Base-by-base conservation (phyloP, 2,888 invertebrate genomes). In the Apotomis turbidana region DNA sequence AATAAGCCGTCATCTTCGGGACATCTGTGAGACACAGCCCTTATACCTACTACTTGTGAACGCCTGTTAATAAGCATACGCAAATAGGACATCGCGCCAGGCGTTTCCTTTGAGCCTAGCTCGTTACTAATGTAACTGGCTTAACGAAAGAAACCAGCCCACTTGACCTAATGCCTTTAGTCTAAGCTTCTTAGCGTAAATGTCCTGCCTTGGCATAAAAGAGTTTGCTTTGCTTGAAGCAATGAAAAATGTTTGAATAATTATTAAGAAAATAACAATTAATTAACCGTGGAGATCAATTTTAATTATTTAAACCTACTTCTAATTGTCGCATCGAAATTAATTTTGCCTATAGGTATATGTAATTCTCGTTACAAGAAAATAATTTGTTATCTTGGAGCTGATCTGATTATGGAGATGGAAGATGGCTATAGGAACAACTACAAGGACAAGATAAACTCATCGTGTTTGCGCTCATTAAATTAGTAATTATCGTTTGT, bases 121-220 rank as follows among this genome's bases (percentile, higher is more conserved):
- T 70, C 76, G 82, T 85, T 84, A 86, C 81, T 84, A 86, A 86
- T 86, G 84, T 87, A 88, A 87, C 84, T 83, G 81, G 87, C 87
- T 90, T 90, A 89, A 77, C 77, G 77, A 75, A 73, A 74, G 90
- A 89, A 90, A 85, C 89, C 91, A 71, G 74, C 13, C 85, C 88
- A 90, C 91, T 91, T 91, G 90, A 89, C 90, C 89, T 82, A 83
- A 88, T 81, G 81, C 83, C 82, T 78, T 85, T 80, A 82, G 76
- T 77, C 80, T 86, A 90, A 90, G 86, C 86, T 80, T 78, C 85
- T 87, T 88, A 87, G 77, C 55, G 46, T 27, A 44, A 27, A 55
- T 44, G 44, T 66, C 66, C 66, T 66, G 66, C 15, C 41, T 15
- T 10, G 15, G 13, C 36, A 55, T n/a, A 27, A 57, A 55, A n/a